These are phyloP conservation scores for Macrosteles quadrilineatus DNA, from an alignment of 1,140 invertebrate genomes.

Conservation along the genomic window DNA sequence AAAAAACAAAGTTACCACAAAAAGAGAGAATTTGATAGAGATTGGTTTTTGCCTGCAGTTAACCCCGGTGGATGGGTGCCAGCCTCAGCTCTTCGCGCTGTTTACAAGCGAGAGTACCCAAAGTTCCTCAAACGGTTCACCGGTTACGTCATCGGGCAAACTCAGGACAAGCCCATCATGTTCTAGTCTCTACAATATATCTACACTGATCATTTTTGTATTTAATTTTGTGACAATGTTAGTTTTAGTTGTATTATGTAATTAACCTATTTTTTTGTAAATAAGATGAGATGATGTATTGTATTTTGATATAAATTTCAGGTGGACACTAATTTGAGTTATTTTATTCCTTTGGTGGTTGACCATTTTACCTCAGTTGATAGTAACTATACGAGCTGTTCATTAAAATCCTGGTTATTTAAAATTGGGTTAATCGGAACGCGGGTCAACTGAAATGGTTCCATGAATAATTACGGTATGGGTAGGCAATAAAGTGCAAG, in stretches of 20 bases:
- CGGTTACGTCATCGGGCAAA: slow-evolving; percentile 91
- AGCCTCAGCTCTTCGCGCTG: slow-evolving; percentile 89
- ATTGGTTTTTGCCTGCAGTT: slow-evolving; percentile 74
- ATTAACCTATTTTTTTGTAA: not conserved
- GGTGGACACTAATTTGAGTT: too few relatives aligned
- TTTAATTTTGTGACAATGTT: slow-evolving; percentile 19
- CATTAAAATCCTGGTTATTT: too few relatives aligned
- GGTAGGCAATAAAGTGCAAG: too few relatives aligned
- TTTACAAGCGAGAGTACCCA: slow-evolving; percentile 99
- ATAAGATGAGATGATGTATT: slow-evolving; percentile 16
- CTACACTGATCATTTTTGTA: slow-evolving; percentile 33
- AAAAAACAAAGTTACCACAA: too few relatives aligned
- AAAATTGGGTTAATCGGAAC: too few relatives aligned
- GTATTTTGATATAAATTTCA: slow-evolving; percentile 20
- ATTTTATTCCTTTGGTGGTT: too few relatives aligned
- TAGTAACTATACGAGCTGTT: too few relatives aligned
- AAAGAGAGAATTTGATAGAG: too few relatives aligned
- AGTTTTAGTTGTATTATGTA: not conserved
- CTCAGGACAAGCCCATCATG: slow-evolving; percentile 84
- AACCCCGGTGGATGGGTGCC: slow-evolving; percentile 98
- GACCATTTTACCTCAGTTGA: too few relatives aligned
- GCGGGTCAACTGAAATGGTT: too few relatives aligned
- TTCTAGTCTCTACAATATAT: slow-evolving; percentile 50
- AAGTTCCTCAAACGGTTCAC: slow-evolving; percentile 99
- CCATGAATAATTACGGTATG: too few relatives aligned